Evolutionary conservation across 2,888 invertebrate genomes (phyloP).

Genomic region (Brachypalpus laphriformis): DNA sequence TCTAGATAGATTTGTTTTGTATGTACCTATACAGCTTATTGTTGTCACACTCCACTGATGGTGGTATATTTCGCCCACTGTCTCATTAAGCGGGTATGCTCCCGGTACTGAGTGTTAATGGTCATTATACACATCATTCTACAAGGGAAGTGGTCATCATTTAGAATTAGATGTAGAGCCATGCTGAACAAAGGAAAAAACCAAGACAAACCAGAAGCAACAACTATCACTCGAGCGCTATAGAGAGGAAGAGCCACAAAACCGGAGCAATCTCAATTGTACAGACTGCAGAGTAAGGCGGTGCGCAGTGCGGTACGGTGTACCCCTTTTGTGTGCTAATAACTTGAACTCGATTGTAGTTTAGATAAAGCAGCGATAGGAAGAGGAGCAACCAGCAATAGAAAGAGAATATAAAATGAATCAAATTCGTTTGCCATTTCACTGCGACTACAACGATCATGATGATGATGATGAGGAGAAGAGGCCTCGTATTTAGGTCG

Average conservation of each 20-base stretch:
- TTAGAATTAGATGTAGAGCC: constrained; percentile 56
- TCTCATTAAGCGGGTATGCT: constrained; percentile 26
- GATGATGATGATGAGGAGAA: constrained; percentile 46
- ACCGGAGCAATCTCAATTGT: constrained; percentile 20
- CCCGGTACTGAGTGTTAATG: constrained; percentile 50
- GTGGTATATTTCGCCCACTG: constrained; percentile 19
- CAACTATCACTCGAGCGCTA: constrained; percentile 49
- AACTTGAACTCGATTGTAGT: constrained; percentile 72
- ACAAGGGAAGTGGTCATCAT: constrained; percentile 69
- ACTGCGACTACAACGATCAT: constrained; percentile 26
- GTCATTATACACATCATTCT: constrained; percentile 50
- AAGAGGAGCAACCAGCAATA: constrained; percentile 31
- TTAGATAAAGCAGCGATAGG: constrained; percentile 50
- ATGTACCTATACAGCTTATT: too few relatives aligned
- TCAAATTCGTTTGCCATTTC: constrained; percentile 72
- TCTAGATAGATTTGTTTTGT: constrained; percentile 7
- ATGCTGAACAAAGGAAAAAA: constrained; percentile 40
- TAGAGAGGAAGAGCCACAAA: constrained; percentile 1
- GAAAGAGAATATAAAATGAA: constrained; percentile 38
- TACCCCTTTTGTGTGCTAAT: constrained; percentile 69
- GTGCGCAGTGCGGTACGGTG: constrained; percentile 5
- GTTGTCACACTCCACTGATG: not conserved
- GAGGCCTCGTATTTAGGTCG: constrained; percentile 65
- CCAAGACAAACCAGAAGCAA: constrained; percentile 43
- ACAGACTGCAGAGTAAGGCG: not conserved